phyloP scores from a whole-genome alignment of 37 sponge, comb jelly and placozoan species.

The Halichondria panicea region DNA sequence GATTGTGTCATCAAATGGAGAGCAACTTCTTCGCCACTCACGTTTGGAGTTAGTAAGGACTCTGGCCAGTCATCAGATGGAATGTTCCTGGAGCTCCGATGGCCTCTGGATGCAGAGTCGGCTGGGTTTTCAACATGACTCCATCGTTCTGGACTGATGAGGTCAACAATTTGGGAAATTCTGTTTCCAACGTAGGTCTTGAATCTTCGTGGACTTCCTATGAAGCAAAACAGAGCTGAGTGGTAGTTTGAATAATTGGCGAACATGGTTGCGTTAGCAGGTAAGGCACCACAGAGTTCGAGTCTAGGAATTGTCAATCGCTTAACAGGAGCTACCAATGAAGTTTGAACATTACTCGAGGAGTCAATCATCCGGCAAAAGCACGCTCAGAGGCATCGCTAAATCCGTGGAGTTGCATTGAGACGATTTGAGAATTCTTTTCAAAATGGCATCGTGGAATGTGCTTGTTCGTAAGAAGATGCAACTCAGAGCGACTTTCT shows the following conservation, averaged over 20 bases:
- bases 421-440: too few species aligned
- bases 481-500: too few species aligned
- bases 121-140: conserved; percentile 4
- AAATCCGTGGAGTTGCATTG: conserved; percentile 13
- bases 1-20: too few species aligned
- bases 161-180: background rate
- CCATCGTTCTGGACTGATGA: conserved; percentile 3
- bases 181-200: conserved; percentile 17
- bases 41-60: too few species aligned
- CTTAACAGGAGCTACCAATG: conserved; percentile 6
- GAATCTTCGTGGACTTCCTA: conserved; percentile 2
- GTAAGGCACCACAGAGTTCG: too few species aligned
- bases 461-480: too few species aligned
- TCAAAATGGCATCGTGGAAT: too few species aligned
- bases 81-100: too few species aligned
- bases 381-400: conserved; percentile 9
- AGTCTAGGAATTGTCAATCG: background rate
- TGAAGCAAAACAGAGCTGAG: background rate
- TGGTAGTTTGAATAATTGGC: background rate
- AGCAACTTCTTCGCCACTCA: too few species aligned
- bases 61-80: too few species aligned
- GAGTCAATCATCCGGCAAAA: conserved; percentile 11
- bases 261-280: background rate
- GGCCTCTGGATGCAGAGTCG: conserved; percentile 14
- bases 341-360: background rate